Base-by-base conservation (phyloP, 2,113 vertebrate species). In the Rattus norvegicus region DNA sequence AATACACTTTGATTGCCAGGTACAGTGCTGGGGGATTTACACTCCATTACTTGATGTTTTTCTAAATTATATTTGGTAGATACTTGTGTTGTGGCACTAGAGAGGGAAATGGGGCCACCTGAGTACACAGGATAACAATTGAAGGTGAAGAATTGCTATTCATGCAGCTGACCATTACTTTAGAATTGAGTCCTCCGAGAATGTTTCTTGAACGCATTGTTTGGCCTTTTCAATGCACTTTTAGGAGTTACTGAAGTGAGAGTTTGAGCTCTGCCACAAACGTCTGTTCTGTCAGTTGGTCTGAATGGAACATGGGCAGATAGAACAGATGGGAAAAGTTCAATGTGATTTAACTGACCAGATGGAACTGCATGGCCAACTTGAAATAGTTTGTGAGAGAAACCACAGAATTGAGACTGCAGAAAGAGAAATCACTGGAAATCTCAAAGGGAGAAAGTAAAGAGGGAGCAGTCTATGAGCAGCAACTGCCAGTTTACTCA, bases 281-380 rank as follows among this genome's bases (percentile, higher is more conserved):
- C 67, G 28, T 65, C 17, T 80, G 72, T 17, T 90, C 14, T 92
- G 91, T 85, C 49, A 43, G 0, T 54, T 92, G 33, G 80, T 63
- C 43, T 89, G n/a, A 90, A 47, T 8, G 33, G 28, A 81, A n/a
- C 24, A 54, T 69, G 30, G 26, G 20, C 11, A 72, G 67, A 94
- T 61, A 33, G 65, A 92, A 49, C 90, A 97, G 87, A 93, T 90
- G 94, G 26, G 86, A 77, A 89, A 93, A 72, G 67, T 79, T 86
- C 87, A 96, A 7, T 43, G 54, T 95, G 72, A 95, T 80, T 95
- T 95, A 65, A 95, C 1, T 69, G 63, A 72, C 91, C 83, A 85
- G 47, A 88, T 90, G 84, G 90, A 95, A 85, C 17, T 94, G 33
- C 49, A 88, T 90, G 59, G 85, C 24, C 87, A 94, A 85, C 52